Evolutionary conservation across 2,113 vertebrate species (phyloP).

Genomic region (Notiomystis cincta): DNA sequence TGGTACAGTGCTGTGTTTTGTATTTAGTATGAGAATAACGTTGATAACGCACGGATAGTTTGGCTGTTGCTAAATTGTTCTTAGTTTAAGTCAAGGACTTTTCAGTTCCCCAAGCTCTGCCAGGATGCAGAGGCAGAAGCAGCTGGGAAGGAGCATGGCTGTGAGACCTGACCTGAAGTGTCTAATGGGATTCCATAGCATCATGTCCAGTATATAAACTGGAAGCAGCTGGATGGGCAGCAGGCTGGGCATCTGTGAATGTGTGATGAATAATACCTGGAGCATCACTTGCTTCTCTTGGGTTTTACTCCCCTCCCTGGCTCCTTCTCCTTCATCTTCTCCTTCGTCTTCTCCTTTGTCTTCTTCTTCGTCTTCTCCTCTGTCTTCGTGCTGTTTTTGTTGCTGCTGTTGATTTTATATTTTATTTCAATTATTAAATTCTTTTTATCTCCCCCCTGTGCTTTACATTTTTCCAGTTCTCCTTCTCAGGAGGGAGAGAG

Average conservation of each 20-base stretch:
- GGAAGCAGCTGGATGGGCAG: background rate
- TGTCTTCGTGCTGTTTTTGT: background rate
- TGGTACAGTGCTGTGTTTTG: background rate
- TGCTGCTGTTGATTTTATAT: background rate
- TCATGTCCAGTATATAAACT: background rate
- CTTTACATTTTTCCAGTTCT: background rate
- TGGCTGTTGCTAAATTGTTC: background rate
- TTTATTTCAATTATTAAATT: background rate
- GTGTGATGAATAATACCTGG: background rate
- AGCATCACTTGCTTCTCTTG: background rate
- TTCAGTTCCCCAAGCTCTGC: background rate
- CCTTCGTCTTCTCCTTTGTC: no score
- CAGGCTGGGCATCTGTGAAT: fast-evolving
- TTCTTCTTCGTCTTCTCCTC: background rate
- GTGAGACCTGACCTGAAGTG: background rate
- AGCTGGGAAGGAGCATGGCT: background rate
- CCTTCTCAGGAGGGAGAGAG: background rate
- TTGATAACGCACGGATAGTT: background rate
- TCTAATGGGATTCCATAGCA: fast-evolving
- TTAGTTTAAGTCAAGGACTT: background rate
- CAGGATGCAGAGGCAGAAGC: background rate
- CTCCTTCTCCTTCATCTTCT: no score
- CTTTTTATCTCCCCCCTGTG: background rate
- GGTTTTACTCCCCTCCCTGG: background rate
- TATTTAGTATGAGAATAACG: background rate